phyloP scores from a whole-genome alignment of 2,113 vertebrate genomes.

The Onychorhynchus coronatus region DNA sequence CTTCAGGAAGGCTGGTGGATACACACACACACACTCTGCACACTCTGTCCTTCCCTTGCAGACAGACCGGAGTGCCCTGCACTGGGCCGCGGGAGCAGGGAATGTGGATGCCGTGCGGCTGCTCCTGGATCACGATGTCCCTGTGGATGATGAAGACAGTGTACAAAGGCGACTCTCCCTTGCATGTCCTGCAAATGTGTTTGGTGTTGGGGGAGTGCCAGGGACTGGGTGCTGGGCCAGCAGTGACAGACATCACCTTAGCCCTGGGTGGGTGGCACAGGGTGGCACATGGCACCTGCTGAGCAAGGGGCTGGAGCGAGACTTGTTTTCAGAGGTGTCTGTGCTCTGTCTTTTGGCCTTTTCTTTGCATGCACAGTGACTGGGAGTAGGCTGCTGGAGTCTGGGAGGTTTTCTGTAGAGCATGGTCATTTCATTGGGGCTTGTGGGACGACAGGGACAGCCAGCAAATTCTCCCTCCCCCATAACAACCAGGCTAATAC shows the following conservation, averaged over 20 bases:
- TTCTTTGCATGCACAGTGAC: background rate
- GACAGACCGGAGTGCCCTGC: slow-evolving; percentile 83
- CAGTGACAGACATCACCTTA: background rate
- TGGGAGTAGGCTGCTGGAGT: background rate
- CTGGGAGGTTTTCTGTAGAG: background rate
- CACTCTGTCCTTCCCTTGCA: slow-evolving; percentile 42
- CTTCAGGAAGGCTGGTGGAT: background rate
- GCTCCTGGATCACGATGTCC: slow-evolving; percentile 78
- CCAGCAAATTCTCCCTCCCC: background rate
- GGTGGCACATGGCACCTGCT: background rate
- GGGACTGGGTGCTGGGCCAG: background rate
- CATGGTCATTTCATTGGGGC: background rate
- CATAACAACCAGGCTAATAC: background rate
- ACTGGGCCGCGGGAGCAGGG: slow-evolving; percentile 87
- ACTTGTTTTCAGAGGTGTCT: background rate
- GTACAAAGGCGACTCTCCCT: slow-evolving; percentile 60
- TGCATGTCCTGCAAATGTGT: background rate
- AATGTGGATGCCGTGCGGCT: slow-evolving; percentile 80
- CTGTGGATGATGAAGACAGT: slow-evolving; percentile 79
- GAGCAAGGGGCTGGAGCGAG: background rate
- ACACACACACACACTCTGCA: fast-evolving
- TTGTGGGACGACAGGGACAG: background rate
- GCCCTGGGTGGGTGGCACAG: background rate
- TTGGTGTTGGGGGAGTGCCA: fast-evolving
- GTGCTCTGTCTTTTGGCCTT: background rate